A percentile compares a stretch with the other conserved stretches of the same genome.
phyloP scores from a whole-genome alignment of 2,888 invertebrate species.

The Lamellibrachia columna region DNA sequence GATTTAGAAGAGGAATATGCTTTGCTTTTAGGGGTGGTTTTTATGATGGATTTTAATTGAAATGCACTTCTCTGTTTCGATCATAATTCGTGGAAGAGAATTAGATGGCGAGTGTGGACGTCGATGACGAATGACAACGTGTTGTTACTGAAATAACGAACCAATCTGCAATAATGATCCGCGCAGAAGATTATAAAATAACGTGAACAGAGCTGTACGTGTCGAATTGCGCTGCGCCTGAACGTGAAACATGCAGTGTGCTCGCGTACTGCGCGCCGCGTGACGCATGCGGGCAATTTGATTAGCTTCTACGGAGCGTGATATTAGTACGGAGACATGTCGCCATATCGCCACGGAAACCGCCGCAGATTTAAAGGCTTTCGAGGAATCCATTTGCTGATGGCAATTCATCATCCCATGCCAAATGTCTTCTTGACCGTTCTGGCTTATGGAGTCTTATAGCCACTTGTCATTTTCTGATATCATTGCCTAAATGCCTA shows the following conservation, averaged over 20 bases:
- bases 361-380: neutral
- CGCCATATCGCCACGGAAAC: neutral
- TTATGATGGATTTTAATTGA: too few relatives aligned
- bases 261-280: neutral
- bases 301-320: neutral
- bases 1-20: too few relatives aligned
- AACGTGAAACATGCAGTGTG: neutral
- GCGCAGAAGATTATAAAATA: conserved; percentile 3
- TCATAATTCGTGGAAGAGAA: neutral
- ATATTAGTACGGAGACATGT: neutral
- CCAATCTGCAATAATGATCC: conserved; percentile 12
- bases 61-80: too few relatives aligned
- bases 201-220: neutral
- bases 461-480: neutral
- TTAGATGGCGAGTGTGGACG: neutral
- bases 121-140: neutral
- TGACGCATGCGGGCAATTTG: neutral
- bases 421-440: neutral
- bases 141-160: neutral
- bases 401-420: neutral
- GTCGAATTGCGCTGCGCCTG: neutral
- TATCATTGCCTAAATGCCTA: neutral
- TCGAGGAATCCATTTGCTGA: conserved; percentile 3
- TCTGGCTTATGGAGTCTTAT: neutral
- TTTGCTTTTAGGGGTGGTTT: too few relatives aligned